Conservation (phyloP, 2,113 vertebrate genomes). For the Phyllostomus hastatus region DNA sequence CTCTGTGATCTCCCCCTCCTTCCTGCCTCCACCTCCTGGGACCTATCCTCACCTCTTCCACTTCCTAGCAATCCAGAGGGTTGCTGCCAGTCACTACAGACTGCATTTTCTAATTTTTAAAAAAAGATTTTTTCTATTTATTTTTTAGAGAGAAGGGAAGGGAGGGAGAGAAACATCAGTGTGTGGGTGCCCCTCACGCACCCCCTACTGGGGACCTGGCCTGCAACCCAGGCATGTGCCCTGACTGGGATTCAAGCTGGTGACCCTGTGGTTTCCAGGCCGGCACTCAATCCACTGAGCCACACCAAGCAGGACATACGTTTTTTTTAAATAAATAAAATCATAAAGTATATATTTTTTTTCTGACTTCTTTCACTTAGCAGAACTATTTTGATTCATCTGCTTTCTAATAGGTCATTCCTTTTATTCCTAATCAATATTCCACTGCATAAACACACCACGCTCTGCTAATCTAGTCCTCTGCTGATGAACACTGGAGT, state of each 20-base stretch:
- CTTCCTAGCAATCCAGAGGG: background rate
- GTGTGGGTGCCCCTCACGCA: too few relatives aligned
- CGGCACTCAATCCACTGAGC: too few relatives aligned
- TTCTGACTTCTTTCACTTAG: background rate
- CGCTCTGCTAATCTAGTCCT: background rate
- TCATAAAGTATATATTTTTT: background rate
- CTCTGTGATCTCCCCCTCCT: background rate
- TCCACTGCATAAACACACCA: background rate
- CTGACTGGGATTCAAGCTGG: too few relatives aligned
- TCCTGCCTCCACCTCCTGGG: background rate
- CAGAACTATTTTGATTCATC: background rate
- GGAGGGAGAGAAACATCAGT: too few relatives aligned
- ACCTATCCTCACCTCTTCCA: background rate
- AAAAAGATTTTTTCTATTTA: too few relatives aligned
- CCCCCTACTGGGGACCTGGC: too few relatives aligned
- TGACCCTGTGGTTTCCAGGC: too few relatives aligned
- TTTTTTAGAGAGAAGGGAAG: too few relatives aligned
- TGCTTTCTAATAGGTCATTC: background rate
- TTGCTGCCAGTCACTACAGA: background rate
- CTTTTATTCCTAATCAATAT: background rate
- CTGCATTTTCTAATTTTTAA: background rate
- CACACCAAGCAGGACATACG: too few relatives aligned
- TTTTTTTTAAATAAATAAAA: background rate
- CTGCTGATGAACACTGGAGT: background rate
- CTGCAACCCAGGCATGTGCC: too few relatives aligned